Evolutionary conservation across 2,113 vertebrate species (phyloP).

Genomic region (Theristicus caerulescens): DNA sequence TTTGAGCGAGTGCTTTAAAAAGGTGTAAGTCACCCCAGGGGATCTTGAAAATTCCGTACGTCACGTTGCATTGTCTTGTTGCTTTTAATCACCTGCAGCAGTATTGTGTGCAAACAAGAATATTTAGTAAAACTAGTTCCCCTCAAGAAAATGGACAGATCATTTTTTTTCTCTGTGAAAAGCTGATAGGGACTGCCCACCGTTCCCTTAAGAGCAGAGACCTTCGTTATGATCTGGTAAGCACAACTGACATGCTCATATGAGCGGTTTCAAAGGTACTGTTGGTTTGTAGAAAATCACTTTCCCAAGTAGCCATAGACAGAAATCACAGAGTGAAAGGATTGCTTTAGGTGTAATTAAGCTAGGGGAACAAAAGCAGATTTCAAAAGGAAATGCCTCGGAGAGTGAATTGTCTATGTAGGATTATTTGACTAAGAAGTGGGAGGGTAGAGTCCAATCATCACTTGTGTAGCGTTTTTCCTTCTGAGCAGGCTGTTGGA

Average conservation of each 20-base stretch:
- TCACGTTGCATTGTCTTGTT: neutral
- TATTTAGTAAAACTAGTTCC: neutral
- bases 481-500: neutral
- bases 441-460: neutral
- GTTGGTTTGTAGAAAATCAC: neutral
- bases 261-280: neutral
- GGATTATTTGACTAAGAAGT: neutral
- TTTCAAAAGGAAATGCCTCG: neutral
- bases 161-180: neutral
- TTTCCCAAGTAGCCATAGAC: neutral
- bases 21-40: neutral
- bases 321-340: neutral
- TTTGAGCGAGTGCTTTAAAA: neutral
- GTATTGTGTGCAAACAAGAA: neutral
- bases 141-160: neutral
- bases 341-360: neutral
- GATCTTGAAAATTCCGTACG: neutral
- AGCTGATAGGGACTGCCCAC: neutral
- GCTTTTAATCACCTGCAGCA: neutral
- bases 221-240: neutral
- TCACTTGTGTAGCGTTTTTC: neutral
- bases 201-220: neutral
- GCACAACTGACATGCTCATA: neutral
- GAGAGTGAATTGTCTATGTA: neutral
- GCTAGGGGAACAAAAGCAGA: neutral